A percentile compares a stretch with the other conserved stretches of the same genome.
Evolutionary conservation across 2,888 invertebrate species (phyloP).

Genomic region (Lobophora halterata): DNA sequence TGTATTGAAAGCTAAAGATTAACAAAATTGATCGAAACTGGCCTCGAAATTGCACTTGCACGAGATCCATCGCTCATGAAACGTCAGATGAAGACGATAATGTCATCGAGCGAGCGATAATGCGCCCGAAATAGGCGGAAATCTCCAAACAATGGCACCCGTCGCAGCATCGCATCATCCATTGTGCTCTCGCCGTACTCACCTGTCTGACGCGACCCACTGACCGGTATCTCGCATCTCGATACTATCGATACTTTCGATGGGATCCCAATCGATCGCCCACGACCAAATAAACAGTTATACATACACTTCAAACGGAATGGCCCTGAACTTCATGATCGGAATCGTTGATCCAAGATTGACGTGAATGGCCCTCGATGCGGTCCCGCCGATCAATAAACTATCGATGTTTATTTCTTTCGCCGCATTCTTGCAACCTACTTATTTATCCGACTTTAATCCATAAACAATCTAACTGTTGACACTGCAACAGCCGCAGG

Average conservation of each 20-base stretch:
- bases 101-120: slow-evolving; percentile 40
- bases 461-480: slow-evolving; percentile 21
- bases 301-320: slow-evolving; percentile 41
- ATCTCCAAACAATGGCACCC: slow-evolving; percentile 43
- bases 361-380: slow-evolving; percentile 38
- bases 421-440: slow-evolving; percentile 2
- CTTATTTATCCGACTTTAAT: slow-evolving; percentile 24
- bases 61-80: slow-evolving; percentile 44
- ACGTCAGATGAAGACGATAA: slow-evolving; percentile 52
- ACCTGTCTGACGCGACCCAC: slow-evolving; percentile 60
- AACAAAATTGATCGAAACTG: slow-evolving; percentile 23
- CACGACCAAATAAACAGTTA: slow-evolving; percentile 45
- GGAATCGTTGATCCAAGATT: slow-evolving; percentile 40
- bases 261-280: slow-evolving; percentile 50
- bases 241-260: slow-evolving; percentile 52
- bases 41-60: slow-evolving; percentile 30
- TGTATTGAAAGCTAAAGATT: slow-evolving; percentile 22
- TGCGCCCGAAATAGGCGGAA: slow-evolving; percentile 38
- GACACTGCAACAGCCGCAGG: slow-evolving; percentile 25
- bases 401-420: slow-evolving; percentile 13
- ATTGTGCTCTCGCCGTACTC: slow-evolving; percentile 47
- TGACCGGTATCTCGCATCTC: slow-evolving; percentile 55
- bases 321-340: slow-evolving; percentile 54
- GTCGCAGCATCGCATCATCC: slow-evolving; percentile 34
- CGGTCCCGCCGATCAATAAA: slow-evolving; percentile 24